Evolutionary conservation across 2,888 invertebrate genomes (phyloP).

Genomic region (Synergus umbraculus): DNA sequence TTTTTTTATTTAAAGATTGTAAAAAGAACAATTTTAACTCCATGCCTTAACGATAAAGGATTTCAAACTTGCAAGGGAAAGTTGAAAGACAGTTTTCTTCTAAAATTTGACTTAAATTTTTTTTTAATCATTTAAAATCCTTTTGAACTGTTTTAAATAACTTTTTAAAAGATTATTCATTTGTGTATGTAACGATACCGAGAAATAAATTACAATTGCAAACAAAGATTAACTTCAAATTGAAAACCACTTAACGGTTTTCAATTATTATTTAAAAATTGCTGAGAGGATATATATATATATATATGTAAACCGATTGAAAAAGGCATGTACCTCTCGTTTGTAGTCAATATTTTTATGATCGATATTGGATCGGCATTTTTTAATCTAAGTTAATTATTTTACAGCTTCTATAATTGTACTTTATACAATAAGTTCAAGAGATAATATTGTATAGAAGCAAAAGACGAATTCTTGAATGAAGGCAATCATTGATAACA

Average conservation of each 20-base stretch:
- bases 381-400: neutral
- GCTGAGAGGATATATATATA: too few relatives aligned
- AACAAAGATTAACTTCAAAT: neutral
- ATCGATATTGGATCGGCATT: slow-evolving; percentile 11
- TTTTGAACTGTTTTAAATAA: too few relatives aligned
- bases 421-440: neutral
- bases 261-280: neutral
- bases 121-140: too few relatives aligned
- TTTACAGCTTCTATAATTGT: neutral
- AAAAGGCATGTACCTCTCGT: neutral
- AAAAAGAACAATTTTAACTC: too few relatives aligned
- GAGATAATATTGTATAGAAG: neutral
- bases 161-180: neutral
- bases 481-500: neutral
- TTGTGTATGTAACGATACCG: neutral
- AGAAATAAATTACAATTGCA: neutral
- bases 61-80: too few relatives aligned
- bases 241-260: neutral
- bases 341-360: neutral
- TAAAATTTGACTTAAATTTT: too few relatives aligned
- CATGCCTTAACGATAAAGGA: too few relatives aligned
- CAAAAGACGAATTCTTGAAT: neutral
- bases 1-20: neutral
- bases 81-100: too few relatives aligned
- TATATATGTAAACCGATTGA: neutral